A percentile compares a stretch with the other conserved stretches of the same genome.
Evolutionary conservation across 2,797 vertebrate genomes (phyloP).

Genomic region (Paguma larvata): DNA sequence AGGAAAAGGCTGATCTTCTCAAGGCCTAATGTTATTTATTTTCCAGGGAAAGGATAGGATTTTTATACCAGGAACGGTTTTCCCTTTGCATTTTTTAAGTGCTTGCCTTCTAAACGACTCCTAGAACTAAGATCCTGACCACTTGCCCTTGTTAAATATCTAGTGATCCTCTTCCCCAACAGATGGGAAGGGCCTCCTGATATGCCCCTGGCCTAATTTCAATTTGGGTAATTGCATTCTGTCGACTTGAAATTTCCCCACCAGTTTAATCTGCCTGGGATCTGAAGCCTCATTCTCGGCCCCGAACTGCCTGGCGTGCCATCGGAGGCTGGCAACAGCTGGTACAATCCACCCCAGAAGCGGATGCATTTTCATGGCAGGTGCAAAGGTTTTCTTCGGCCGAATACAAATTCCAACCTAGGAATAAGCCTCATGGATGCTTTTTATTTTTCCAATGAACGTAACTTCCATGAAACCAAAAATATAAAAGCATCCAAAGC

Average conservation of each 20-base stretch:
- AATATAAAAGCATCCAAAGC: neutral
- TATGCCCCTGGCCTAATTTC: conserved; percentile 72
- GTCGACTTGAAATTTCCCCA: conserved; percentile 72
- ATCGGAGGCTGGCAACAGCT: conserved; percentile 67
- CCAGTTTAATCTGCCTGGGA: conserved; percentile 63
- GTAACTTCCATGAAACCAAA: neutral
- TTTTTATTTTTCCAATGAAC: conserved; percentile 16
- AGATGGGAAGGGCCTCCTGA: conserved; percentile 71
- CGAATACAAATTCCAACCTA: conserved; percentile 57
- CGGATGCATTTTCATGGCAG: conserved; percentile 49
- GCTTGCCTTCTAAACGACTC: conserved; percentile 35
- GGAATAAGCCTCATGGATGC: neutral
- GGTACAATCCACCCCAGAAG: conserved; percentile 46
- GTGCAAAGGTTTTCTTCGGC: conserved; percentile 69
- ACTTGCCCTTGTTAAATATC: conserved; percentile 52
- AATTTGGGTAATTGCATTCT: conserved; percentile 78
- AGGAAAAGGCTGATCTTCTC: conserved; percentile 46
- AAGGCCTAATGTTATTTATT: conserved; percentile 35
- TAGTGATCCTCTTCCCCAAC: conserved; percentile 64
- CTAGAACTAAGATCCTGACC: conserved; percentile 49
- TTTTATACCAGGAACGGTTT: conserved; percentile 3
- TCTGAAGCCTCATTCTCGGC: neutral
- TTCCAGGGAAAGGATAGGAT: conserved; percentile 3
- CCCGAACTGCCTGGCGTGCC: conserved; percentile 26
- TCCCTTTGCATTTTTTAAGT: conserved; percentile 7